phyloP scores from a whole-genome alignment of 2,797 vertebrate species.

The Sebastiscus tertius region DNA sequence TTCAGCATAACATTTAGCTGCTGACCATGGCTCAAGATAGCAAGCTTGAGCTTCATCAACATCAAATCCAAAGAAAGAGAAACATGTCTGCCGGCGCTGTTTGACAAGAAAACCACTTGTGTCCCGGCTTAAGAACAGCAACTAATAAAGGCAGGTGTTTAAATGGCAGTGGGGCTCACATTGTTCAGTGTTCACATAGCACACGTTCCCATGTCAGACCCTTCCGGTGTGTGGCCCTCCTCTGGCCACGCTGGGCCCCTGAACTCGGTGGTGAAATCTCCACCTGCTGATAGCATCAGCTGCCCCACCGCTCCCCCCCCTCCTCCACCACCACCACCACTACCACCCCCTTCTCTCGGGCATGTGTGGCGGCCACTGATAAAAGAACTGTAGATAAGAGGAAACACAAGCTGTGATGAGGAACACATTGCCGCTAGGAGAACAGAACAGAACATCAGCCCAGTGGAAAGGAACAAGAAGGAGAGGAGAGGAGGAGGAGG shows the following conservation, averaged over 20 bases:
- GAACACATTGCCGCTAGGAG: constrained; percentile 69
- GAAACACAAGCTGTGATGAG: constrained; percentile 80
- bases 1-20: neutral
- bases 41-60: neutral
- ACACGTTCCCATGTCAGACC: constrained; percentile 17
- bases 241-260: constrained; percentile 64
- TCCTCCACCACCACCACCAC: neutral
- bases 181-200: constrained; percentile 12
- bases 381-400: constrained; percentile 78
- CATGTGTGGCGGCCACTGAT: constrained; percentile 76
- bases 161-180: constrained; percentile 1
- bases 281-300: constrained; percentile 82
- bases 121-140: neutral
- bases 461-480: constrained; percentile 26
- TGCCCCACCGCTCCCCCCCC: constrained; percentile 23
- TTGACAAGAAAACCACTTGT: neutral
- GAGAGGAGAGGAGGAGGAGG: neutral
- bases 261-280: constrained; percentile 74
- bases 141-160: constrained; percentile 5
- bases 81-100: neutral
- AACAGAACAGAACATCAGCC: constrained; percentile 54
- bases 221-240: constrained; percentile 40
- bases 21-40: neutral
- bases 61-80: neutral
- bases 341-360: constrained; percentile 45